Evolutionary conservation across 2,888 invertebrate genomes (phyloP), one percentile per base, ranked within the genome.

Genomic region (Tyria jacobaeae): DNA sequence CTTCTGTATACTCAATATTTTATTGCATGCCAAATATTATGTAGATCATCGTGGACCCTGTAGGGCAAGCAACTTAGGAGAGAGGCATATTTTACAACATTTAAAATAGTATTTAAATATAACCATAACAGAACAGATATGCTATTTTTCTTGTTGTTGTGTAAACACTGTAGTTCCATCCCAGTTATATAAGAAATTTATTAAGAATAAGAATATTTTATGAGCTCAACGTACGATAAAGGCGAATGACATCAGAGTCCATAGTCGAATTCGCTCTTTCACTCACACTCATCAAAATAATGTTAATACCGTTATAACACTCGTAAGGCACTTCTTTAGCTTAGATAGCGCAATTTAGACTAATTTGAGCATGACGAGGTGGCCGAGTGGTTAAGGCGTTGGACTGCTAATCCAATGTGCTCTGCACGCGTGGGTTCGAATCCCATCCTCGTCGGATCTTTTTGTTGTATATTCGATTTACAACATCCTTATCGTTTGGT

Each of bases 361-460:
- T 0, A 3, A n/a, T 5, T 9, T 12, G 1, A 0, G 48, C 80
- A 82, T 80, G 96, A 96, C 96, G 96, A 96, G 96, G 96, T 96
- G 96, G 96, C 96, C 96, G 96, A 96, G 96, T 96, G 96, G 96
- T 96, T 96, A 96, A 96, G 96, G 96, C 96, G 96, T 96, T 96
- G 96, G 96, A 96, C 96, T 96, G 96, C 96, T 96, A 96, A 96
- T 96, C 96, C 96, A 96, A 96, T 96, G 96, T 96, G 96, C 96
- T 96, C 96, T 96, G 96, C 96, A 96, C 96, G 96, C 96, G 96
- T 96, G 96, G 96, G 96, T 96, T 96, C 96, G 96, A 96, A 96
- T 96, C 96, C 96, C 96, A 96, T 96, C 96, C 96, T 96, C 96
- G 96, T 96, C 96, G 96, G 66, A 70, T 71, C 68, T 80, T 85